Percentiles rank a stretch among this genome's conserved stretches.
phyloP scores from a whole-genome alignment of 2,797 vertebrate genomes.

The Ctenopoma multispine region DNA sequence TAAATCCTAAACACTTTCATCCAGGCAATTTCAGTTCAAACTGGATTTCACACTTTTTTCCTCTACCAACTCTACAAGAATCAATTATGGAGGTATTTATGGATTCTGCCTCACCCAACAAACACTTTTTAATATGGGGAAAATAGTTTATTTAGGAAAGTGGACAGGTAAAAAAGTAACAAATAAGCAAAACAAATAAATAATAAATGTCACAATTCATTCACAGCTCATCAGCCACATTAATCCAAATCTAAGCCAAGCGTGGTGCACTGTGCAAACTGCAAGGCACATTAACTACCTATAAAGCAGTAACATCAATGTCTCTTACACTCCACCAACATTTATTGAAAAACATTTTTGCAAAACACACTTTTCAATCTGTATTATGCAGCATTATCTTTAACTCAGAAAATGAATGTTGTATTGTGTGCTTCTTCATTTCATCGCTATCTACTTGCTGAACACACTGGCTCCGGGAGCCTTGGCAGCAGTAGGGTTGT shows the following conservation, averaged over 20 bases:
- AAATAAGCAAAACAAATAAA: conserved; percentile 12
- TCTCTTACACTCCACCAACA: no score
- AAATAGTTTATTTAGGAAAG: conserved; percentile 33
- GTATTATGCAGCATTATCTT: background rate
- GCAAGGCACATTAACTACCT: no score
- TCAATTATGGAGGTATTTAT: background rate
- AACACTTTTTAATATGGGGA: background rate
- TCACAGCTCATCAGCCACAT: background rate
- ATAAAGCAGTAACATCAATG: no score
- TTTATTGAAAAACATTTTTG: no score
- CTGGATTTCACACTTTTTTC: background rate
- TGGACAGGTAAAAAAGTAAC: background rate
- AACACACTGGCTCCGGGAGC: conserved; percentile 89
- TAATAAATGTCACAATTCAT: conserved; percentile 5
- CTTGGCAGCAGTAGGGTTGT: conserved; percentile 81
- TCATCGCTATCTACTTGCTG: conserved; percentile 73
- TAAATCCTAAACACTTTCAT: no score
- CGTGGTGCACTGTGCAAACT: background rate
- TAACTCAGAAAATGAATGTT: conserved; percentile 1
- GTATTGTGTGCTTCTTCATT: background rate
- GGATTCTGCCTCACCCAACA: no score
- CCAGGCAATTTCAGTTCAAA: no score
- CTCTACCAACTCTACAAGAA: background rate
- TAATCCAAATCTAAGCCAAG: background rate
- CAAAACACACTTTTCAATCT: background rate